Conservation (phyloP, 1,140 invertebrate genomes). For the Pachypsylla venusta region DNA sequence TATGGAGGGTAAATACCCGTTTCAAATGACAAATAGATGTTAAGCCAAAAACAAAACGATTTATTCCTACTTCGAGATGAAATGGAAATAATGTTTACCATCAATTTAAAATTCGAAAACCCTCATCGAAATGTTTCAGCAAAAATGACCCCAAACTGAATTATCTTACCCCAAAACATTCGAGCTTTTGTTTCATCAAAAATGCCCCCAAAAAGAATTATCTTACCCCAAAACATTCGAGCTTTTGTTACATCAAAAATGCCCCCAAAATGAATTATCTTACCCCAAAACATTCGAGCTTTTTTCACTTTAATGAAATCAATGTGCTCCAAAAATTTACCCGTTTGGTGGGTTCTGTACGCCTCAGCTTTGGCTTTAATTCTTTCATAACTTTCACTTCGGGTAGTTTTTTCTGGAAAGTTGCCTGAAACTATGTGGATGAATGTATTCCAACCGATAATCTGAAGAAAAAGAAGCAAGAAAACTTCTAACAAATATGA, state of each 20-base stretch:
- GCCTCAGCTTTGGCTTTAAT: not conserved
- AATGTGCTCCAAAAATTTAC: not conserved
- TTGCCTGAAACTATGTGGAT: too few species aligned
- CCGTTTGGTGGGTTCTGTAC: not conserved
- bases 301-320: conserved; percentile 2
- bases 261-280: not conserved
- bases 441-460: too few species aligned
- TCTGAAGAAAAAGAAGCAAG: too few species aligned
- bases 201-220: not conserved
- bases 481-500: too few species aligned
- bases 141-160: not conserved
- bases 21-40: too few species aligned
- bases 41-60: too few species aligned
- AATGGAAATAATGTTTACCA: too few species aligned
- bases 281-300: not conserved
- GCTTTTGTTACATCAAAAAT: not conserved
- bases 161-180: not conserved
- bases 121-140: not conserved
- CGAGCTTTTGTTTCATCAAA: not conserved
- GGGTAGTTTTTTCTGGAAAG: too few species aligned
- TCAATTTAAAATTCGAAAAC: not conserved
- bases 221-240: not conserved
- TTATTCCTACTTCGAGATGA: too few species aligned
- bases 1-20: too few species aligned
- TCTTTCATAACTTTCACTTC: not conserved